These are phyloP conservation scores for Ranitomeya imitator DNA, from an alignment of 2,113 vertebrate species.

Conservation along the genomic window DNA sequence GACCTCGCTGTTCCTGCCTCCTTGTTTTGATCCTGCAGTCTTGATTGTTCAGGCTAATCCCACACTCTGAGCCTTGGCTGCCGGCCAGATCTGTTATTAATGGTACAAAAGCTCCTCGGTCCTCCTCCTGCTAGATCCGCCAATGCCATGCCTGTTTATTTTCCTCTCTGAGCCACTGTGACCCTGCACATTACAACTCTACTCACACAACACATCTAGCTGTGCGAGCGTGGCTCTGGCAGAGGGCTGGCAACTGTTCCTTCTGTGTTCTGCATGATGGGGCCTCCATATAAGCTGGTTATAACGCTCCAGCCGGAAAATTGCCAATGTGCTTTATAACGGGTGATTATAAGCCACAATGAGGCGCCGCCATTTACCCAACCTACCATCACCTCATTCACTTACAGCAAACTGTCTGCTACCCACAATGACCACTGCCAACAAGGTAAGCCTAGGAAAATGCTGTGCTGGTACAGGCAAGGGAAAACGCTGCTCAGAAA, in stretches of 20 bases:
- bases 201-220: conserved; percentile 47
- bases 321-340: no score
- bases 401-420: neutral
- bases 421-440: neutral
- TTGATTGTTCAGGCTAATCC: conserved; percentile 89
- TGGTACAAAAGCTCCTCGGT: conserved; percentile 87
- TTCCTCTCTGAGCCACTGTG: conserved; percentile 59
- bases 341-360: no score
- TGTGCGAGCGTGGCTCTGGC: neutral
- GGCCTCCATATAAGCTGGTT: neutral
- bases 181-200: conserved; percentile 59
- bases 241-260: neutral
- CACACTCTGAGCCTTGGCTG: conserved; percentile 82
- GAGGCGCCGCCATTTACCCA: no score
- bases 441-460: neutral
- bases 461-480: neutral
- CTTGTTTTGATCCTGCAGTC: conserved; percentile 87
- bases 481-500: no score
- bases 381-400: neutral
- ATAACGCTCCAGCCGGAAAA: no score
- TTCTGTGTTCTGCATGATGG: neutral
- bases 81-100: conserved; percentile 83
- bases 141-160: conserved; percentile 65
- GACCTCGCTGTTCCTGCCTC: conserved; percentile 87
- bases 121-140: conserved; percentile 73